Conservation (phyloP, 2,113 vertebrate species). For the Xiphorhynchus elegans region DNA sequence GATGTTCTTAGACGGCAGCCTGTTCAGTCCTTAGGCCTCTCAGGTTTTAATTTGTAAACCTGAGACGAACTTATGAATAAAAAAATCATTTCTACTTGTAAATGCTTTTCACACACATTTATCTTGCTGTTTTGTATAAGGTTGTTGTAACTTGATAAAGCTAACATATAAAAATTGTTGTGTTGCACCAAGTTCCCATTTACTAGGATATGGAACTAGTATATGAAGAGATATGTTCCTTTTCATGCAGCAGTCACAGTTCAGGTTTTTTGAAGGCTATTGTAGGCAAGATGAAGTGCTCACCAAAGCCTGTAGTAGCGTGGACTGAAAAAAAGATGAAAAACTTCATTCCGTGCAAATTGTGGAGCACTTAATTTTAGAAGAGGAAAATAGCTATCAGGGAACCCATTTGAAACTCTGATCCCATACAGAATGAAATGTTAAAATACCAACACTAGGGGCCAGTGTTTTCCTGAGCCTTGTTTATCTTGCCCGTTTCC, state of each 20-base stretch:
- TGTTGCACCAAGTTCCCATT: neutral
- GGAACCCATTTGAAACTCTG: neutral
- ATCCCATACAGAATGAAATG: neutral
- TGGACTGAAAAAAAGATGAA: neutral
- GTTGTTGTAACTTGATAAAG: neutral
- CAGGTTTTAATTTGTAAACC: neutral
- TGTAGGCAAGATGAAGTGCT: neutral
- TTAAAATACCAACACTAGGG: neutral
- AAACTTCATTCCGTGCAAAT: neutral
- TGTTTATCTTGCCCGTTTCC: neutral
- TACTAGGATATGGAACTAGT: neutral
- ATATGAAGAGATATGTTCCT: neutral
- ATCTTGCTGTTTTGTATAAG: neutral
- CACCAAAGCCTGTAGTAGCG: fast-evolving
- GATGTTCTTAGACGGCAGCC: neutral
- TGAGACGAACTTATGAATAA: fast-evolving
- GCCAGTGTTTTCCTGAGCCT: neutral
- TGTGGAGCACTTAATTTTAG: neutral
- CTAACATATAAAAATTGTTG: fast-evolving
- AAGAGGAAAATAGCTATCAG: neutral
- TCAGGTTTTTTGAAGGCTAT: neutral
- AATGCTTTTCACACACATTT: neutral
- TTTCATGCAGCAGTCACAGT: neutral
- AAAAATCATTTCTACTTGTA: neutral
- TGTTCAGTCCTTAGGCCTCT: neutral